phyloP scores from a whole-genome alignment of 2,113 vertebrate genomes.

The Pseudorectes ferrugineus region DNA sequence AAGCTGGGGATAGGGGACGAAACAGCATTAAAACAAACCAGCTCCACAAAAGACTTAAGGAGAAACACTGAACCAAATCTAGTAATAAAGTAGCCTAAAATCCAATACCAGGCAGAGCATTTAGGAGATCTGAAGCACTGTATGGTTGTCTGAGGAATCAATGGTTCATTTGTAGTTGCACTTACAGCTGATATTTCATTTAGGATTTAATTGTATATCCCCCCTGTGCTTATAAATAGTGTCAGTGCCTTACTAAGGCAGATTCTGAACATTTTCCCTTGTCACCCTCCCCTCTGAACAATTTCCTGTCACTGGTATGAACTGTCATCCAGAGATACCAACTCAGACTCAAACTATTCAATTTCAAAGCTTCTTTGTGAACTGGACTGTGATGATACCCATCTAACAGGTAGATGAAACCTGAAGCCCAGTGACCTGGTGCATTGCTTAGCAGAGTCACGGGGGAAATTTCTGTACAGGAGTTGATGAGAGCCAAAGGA shows the following conservation, averaged over 20 bases:
- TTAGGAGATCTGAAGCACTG: neutral
- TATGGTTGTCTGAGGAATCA: neutral
- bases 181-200: neutral
- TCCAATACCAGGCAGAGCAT: neutral
- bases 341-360: neutral
- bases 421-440: neutral
- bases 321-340: neutral
- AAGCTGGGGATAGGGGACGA: neutral
- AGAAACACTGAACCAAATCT: neutral
- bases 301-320: neutral
- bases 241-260: constrained; percentile 2
- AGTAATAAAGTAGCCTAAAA: neutral
- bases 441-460: neutral
- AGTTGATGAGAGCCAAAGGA: neutral
- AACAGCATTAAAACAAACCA: neutral
- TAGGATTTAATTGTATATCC: constrained; percentile 1
- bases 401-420: neutral
- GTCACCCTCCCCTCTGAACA: neutral
- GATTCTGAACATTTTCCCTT: neutral
- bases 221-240: neutral
- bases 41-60: neutral
- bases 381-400: neutral
- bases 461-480: neutral
- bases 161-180: neutral
- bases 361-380: neutral